Evolutionary conservation across 2,113 vertebrate genomes (phyloP).

Genomic region (Mesoclemmys tuberculata): DNA sequence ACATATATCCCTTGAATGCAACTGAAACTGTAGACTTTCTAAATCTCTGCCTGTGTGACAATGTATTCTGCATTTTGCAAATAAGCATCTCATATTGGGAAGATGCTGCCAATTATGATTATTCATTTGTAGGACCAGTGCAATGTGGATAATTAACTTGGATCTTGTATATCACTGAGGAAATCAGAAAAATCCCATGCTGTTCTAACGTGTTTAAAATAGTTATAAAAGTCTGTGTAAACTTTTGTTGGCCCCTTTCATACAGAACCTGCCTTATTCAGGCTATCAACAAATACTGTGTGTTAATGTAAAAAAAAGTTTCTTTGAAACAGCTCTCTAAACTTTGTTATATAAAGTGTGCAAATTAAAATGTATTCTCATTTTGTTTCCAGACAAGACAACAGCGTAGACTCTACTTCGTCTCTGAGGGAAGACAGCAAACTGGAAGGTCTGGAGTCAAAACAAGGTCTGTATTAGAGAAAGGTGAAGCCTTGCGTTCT

Average conservation of each 20-base stretch:
- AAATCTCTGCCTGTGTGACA: background rate
- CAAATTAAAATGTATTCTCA: constrained; percentile 9
- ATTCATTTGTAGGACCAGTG: background rate
- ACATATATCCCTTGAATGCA: background rate
- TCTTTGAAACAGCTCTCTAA: background rate
- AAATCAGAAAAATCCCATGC: background rate
- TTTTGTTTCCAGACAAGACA: constrained; percentile 86
- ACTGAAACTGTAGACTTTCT: background rate
- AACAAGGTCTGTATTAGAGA: constrained; percentile 83
- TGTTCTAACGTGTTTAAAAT: background rate
- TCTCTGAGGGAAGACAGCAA: constrained; percentile 83
- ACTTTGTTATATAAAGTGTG: background rate
- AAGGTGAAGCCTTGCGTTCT: background rate
- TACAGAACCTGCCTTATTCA: background rate
- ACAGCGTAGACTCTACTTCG: constrained; percentile 88
- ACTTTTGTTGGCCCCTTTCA: background rate
- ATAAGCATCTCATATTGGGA: background rate
- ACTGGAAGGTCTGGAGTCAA: constrained; percentile 82
- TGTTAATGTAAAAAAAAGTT: background rate
- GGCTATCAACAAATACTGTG: background rate
- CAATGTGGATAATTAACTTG: background rate
- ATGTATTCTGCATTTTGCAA: background rate
- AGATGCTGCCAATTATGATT: background rate
- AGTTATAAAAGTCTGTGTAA: background rate
- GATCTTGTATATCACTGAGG: background rate